Percentiles rank a stretch among this genome's conserved stretches.
Conservation (phyloP, 2,888 invertebrate genomes). For the Leptothorax acervorum region DNA sequence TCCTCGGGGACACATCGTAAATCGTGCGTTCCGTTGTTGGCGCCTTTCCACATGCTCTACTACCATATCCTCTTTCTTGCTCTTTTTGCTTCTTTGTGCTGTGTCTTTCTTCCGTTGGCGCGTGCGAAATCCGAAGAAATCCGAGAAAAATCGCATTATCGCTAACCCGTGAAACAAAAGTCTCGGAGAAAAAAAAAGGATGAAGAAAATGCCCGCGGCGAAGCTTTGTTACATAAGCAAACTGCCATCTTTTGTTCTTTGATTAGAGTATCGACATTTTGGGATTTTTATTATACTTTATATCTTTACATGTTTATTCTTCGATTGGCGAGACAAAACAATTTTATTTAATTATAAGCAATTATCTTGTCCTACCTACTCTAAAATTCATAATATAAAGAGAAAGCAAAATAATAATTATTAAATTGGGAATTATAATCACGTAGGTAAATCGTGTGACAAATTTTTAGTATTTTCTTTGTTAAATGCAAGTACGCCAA, state of each 20-base stretch:
- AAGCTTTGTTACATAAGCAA: conserved; percentile 15
- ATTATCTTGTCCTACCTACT: background rate
- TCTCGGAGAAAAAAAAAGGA: conserved; percentile 27
- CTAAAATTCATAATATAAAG: background rate
- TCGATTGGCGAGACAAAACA: background rate
- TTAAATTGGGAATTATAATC: background rate
- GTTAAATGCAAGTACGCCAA: background rate
- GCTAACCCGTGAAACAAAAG: conserved; percentile 72
- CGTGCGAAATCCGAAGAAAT: conserved; percentile 67
- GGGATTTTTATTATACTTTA: background rate
- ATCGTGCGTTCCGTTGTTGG: conserved; percentile 74
- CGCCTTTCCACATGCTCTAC: conserved; percentile 67
- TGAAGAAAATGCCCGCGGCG: conserved; percentile 38
- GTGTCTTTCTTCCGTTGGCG: conserved; percentile 23
- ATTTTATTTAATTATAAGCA: background rate
- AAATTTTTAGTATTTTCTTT: background rate
- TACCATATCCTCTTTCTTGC: conserved; percentile 18
- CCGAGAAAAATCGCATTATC: conserved; percentile 74
- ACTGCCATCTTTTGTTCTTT: conserved; percentile 5
- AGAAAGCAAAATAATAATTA: background rate
- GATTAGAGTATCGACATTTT: conserved; percentile 19
- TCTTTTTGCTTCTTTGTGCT: conserved; percentile 20
- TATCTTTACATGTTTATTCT: background rate
- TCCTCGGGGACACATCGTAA: conserved; percentile 76
- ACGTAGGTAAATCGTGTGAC: background rate